These are phyloP conservation scores for Hirtodrosophila cameraria DNA, from an alignment of 2,888 invertebrate genomes.

Conservation along the genomic window DNA sequence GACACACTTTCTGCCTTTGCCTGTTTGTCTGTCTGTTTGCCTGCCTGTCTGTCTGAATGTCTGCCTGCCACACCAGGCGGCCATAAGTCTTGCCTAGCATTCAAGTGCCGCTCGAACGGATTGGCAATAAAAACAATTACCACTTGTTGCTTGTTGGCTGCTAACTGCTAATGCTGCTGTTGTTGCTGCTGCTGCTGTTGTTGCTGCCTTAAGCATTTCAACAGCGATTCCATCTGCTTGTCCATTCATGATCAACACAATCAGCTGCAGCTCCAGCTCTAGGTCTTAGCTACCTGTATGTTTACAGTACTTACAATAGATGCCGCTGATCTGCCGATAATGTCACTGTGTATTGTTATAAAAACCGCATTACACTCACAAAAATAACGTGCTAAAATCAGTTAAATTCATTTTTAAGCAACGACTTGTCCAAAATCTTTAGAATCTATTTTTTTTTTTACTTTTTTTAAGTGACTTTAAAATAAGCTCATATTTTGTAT, in stretches of 20 bases:
- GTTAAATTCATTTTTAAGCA: too few species aligned
- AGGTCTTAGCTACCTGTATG: slow-evolving; percentile 1
- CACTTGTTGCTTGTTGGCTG: slow-evolving; percentile 39
- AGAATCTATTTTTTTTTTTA: too few species aligned
- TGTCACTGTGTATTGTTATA: background rate
- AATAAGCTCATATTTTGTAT: too few species aligned
- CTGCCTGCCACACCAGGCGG: slow-evolving; percentile 40
- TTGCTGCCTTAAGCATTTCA: slow-evolving; percentile 62
- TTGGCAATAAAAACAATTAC: slow-evolving; percentile 77
- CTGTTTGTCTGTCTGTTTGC: slow-evolving; percentile 20
- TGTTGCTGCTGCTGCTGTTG: slow-evolving; percentile 9
- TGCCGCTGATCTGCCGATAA: slow-evolving; percentile 3
- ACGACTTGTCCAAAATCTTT: too few species aligned
- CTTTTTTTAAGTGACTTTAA: too few species aligned
- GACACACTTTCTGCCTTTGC: slow-evolving; percentile 70
- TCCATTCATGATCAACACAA: slow-evolving; percentile 36
- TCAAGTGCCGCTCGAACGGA: slow-evolving; percentile 58
- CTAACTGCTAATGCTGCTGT: background rate
- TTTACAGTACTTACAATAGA: background rate
- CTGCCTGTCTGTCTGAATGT: slow-evolving; percentile 14
- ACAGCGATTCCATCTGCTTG: slow-evolving; percentile 52
- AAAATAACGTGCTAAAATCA: background rate
- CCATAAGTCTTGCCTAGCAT: slow-evolving; percentile 44
- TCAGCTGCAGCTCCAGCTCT: slow-evolving; percentile 16
- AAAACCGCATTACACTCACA: background rate